Percentiles rank a stretch among this genome's conserved stretches.
Conservation (phyloP, 1,140 invertebrate genomes). For the Drosophila jambulina region DNA sequence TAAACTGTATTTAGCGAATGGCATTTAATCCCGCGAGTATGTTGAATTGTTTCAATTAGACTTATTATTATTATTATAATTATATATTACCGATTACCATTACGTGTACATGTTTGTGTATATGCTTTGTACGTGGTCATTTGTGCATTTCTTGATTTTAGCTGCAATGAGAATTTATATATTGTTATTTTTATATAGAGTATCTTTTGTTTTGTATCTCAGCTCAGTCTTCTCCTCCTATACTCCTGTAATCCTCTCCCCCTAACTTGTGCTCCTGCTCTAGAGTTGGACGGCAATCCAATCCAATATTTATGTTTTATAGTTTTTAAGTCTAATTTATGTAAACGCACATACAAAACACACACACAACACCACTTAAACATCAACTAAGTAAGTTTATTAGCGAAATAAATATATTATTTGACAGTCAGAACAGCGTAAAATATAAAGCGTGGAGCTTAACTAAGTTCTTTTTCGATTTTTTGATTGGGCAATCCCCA, state of each 20-base stretch:
- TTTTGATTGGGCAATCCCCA: slow-evolving; percentile 14
- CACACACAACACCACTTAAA: slow-evolving; percentile 44
- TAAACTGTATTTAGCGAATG: slow-evolving; percentile 76
- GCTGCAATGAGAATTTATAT: slow-evolving; percentile 62
- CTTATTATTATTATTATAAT: slow-evolving; percentile 61
- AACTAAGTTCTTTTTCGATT: slow-evolving; percentile 38
- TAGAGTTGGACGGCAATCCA: slow-evolving; percentile 57
- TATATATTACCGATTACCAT: slow-evolving; percentile 31
- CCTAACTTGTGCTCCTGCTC: slow-evolving; percentile 60
- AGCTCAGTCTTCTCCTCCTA: slow-evolving; percentile 18
- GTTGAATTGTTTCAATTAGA: slow-evolving; percentile 75
- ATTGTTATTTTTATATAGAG: slow-evolving; percentile 43
- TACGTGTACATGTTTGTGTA: slow-evolving; percentile 36
- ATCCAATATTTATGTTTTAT: slow-evolving; percentile 71
- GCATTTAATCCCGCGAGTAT: slow-evolving; percentile 73
- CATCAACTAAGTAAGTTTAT: slow-evolving; percentile 77
- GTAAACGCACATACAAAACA: slow-evolving; percentile 45
- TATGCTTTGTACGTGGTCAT: slow-evolving; percentile 47
- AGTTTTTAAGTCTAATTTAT: slow-evolving; percentile 80
- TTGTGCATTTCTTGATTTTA: slow-evolving; percentile 51
- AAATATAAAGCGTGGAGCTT: slow-evolving; percentile 17
- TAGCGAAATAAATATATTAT: slow-evolving; percentile 77
- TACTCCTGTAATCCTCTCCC: not conserved
- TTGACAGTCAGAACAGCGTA: slow-evolving; percentile 43
- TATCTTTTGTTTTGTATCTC: slow-evolving; percentile 32